A percentile compares a stretch with the other conserved stretches of the same genome.
phyloP scores from a whole-genome alignment of 2,113 vertebrate genomes.

The Protobothrops flavoviridis region DNA sequence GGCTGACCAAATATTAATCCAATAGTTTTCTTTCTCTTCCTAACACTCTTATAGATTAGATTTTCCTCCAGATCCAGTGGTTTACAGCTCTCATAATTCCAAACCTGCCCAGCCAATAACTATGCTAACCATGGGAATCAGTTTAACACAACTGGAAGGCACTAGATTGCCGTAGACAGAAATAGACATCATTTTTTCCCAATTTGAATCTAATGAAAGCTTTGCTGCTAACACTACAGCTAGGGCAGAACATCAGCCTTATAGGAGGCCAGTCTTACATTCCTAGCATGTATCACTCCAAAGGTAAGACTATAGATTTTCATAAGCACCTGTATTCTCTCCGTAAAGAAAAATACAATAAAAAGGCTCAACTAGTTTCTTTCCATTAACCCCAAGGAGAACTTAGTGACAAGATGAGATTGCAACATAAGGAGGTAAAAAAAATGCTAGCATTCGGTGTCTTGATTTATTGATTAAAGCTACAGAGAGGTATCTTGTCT shows the following conservation, averaged over 20 bases:
- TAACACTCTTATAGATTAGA: neutral
- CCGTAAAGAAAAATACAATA: conserved; percentile 1
- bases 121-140: neutral
- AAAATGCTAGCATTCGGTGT: conserved; percentile 34
- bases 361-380: conserved; percentile 31
- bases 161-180: neutral
- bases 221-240: neutral
- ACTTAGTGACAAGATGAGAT: conserved; percentile 14
- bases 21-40: neutral
- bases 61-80: neutral
- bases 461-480: conserved; percentile 53
- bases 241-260: neutral
- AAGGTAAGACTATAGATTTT: neutral
- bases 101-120: neutral
- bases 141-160: neutral
- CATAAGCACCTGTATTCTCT: neutral
- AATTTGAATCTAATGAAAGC: neutral
- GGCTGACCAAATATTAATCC: neutral
- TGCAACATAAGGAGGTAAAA: conserved; percentile 44
- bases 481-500: neutral
- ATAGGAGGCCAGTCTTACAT: neutral
- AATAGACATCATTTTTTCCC: neutral
- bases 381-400: conserved; percentile 31
- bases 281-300: neutral
- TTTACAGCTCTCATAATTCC: neutral